Conservation (phyloP, 2,888 invertebrate genomes). For the Globia sparganii region DNA sequence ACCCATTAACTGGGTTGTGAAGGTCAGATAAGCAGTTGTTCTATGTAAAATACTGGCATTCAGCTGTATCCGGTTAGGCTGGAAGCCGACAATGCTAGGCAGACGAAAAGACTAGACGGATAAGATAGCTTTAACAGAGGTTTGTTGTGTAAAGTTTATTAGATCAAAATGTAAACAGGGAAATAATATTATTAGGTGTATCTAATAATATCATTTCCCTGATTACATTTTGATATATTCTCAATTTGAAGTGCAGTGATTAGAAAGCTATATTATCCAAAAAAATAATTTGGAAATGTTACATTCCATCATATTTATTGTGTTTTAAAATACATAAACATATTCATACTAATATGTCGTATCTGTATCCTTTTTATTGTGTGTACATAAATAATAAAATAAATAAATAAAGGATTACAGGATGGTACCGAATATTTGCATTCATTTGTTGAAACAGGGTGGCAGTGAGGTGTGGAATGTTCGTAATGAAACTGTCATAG, state of each 20-base stretch:
- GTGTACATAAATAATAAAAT: background rate
- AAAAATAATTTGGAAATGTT: background rate
- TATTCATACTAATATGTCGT: too few relatives aligned
- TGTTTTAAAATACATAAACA: background rate
- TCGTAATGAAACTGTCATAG: slow-evolving; percentile 93
- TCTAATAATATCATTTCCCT: background rate
- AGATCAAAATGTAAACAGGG: background rate
- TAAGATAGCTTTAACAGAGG: background rate
- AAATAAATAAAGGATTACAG: background rate
- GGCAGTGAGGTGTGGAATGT: slow-evolving; percentile 96
- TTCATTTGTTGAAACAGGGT: slow-evolving; percentile 89
- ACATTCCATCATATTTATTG: background rate
- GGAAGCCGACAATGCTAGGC: too few relatives aligned
- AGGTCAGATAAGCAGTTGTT: too few relatives aligned
- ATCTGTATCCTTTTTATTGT: too few relatives aligned
- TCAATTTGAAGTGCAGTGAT: background rate
- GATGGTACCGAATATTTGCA: background rate
- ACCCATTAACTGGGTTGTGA: too few relatives aligned
- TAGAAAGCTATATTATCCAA: background rate
- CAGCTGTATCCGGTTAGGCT: too few relatives aligned
- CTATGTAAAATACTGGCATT: too few relatives aligned
- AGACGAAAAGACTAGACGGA: too few relatives aligned
- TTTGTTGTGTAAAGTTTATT: background rate
- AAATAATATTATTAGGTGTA: too few relatives aligned
- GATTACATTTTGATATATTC: background rate